Base-by-base conservation (phyloP, 2,888 invertebrate genomes). In the Acleris literana region DNA sequence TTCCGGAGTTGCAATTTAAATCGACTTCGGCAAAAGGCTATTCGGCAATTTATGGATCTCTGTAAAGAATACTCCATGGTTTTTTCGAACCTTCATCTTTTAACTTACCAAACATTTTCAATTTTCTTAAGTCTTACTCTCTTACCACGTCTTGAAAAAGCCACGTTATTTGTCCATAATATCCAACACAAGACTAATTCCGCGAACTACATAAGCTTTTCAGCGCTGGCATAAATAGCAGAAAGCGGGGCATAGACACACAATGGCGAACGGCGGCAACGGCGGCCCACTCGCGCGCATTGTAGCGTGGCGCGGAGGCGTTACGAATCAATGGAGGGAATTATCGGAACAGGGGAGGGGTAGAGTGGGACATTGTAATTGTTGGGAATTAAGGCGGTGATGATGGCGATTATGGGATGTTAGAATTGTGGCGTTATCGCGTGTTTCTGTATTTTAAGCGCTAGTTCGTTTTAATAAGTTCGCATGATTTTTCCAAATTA, bases 311-410 rank as follows among this genome's bases (percentile, higher is more conserved):
- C 89, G 83, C 86, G 90, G 90, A 92, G 92, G 92, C 92, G 92
- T 92, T 91, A 90, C 92, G 92, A 92, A 92, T 92, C 92, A 92
- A 92, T 92, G 92, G 92, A 92, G 91, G 90, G 92, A 89, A 91
- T 92, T 92, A 92, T 92, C 90, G 90, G 89, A 82, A 86, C 85
- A 81, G 67, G 62, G 79, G 64, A 72, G 46, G 68, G 66, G 71
- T 88, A 71, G 89, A 90, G 85, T 72, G 64, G 73, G 53, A 53
- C 7, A 48, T 6, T 11, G n/a, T 33, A 54, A 54, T 54, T 52
- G 49, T 49, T 20, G 18, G 17, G 17, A 46, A 39, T 39, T 39
- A 39, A 39, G 13, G 13, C 39, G 39, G 39, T 39, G 4, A 39
- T 13, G 39, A 39, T 39, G 0, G 13, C 4, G 39, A 9, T 39